Percentiles rank a stretch among this genome's conserved stretches.
These are phyloP conservation scores for Saxicola maurus DNA, from an alignment of 2,797 vertebrate species.

Conservation along the genomic window DNA sequence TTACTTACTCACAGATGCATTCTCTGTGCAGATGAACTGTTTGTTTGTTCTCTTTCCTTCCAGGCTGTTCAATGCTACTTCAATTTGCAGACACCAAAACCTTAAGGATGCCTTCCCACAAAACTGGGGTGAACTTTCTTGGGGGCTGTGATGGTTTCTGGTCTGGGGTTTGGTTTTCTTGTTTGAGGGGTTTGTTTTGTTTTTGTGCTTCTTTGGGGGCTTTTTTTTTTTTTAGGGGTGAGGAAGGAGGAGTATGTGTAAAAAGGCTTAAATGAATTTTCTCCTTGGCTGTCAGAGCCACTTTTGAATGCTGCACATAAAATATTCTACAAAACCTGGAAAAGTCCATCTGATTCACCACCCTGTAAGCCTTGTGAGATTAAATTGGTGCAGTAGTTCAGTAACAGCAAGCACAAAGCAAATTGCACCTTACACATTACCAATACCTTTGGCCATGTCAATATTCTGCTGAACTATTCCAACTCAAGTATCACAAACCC, in stretches of 20 bases:
- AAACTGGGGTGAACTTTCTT: rapidly evolving
- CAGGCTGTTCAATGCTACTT: not conserved
- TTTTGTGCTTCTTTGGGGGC: rapidly evolving
- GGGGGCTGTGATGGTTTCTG: too few species aligned
- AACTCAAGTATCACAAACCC: not conserved
- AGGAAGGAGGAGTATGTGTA: rapidly evolving
- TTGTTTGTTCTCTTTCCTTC: not conserved
- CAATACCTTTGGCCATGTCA: not conserved
- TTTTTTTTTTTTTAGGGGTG: too few species aligned
- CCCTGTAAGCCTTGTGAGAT: not conserved
- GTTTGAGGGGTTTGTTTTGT: not conserved
- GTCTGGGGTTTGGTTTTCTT: rapidly evolving
- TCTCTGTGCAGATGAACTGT: not conserved
- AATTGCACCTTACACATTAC: not conserved
- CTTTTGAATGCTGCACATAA: not conserved
- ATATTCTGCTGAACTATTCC: not conserved
- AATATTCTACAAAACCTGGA: not conserved
- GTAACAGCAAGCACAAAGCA: not conserved
- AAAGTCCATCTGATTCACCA: not conserved
- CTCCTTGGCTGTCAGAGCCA: not conserved
- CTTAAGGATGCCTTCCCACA: not conserved
- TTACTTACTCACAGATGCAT: not conserved
- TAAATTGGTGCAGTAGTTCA: not conserved
- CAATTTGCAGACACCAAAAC: not conserved
- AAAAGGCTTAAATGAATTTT: not conserved